Percentiles rank a stretch among this genome's conserved stretches.
Conservation (phyloP, 2,113 vertebrate species). For the Ictidomys tridecemlineatus region DNA sequence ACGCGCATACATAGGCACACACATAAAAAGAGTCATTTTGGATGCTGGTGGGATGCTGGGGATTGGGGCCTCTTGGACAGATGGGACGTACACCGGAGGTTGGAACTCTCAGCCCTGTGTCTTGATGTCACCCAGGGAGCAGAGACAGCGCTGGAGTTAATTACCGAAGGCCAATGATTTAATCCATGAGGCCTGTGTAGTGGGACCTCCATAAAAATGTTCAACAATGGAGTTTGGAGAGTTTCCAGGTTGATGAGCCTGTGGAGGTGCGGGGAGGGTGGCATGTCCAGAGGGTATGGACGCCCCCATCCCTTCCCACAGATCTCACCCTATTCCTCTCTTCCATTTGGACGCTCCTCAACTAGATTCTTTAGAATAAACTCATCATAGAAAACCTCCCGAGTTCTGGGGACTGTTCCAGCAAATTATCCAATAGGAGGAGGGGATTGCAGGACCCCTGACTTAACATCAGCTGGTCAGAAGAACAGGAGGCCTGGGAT, state of each 20-base stretch:
- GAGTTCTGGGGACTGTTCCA: not conserved
- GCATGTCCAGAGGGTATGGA: not conserved
- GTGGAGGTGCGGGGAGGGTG: not conserved
- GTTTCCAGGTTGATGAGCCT: not conserved
- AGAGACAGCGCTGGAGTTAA: not conserved
- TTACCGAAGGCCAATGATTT: too few species aligned
- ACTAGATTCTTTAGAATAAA: too few species aligned
- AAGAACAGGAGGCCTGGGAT: too few species aligned
- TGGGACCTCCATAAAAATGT: not conserved
- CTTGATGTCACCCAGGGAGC: not conserved
- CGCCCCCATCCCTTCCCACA: too few species aligned
- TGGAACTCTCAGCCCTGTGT: too few species aligned
- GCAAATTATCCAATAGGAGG: too few species aligned
- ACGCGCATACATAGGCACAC: too few species aligned
- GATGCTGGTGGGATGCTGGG: not conserved
- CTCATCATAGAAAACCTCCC: not conserved
- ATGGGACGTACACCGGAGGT: too few species aligned
- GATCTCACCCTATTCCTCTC: too few species aligned
- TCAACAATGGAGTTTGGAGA: not conserved
- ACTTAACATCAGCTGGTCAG: not conserved
- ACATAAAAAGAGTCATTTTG: not conserved
- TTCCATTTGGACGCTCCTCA: not conserved
- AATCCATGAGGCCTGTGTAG: not conserved
- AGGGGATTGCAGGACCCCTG: not conserved
- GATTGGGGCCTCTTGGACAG: accelerated